Evolutionary conservation across 2,113 vertebrate genomes (phyloP).

Genomic region (Oxygymnocypris stewartii): DNA sequence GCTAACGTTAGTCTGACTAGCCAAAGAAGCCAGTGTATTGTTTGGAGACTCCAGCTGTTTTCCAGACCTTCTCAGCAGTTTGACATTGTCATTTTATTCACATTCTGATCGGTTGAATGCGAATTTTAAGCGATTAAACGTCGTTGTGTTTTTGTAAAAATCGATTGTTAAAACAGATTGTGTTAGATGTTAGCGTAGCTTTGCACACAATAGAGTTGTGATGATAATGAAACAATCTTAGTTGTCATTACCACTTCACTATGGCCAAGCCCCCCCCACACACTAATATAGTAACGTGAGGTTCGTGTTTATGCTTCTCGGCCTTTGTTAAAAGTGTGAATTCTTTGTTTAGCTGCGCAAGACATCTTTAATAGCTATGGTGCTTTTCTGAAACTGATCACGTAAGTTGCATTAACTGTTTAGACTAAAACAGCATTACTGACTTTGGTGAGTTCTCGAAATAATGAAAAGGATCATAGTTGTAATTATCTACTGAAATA

Average conservation of each 20-base stretch:
- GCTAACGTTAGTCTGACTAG: conserved; percentile 36
- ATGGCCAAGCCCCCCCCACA: not conserved
- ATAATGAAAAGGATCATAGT: not conserved
- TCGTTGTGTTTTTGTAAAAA: not conserved
- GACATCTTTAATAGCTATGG: not conserved
- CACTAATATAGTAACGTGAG: not conserved
- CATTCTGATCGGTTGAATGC: not conserved
- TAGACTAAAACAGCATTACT: not conserved
- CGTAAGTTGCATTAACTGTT: too few species aligned
- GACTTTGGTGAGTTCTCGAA: not conserved
- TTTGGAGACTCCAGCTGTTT: not conserved
- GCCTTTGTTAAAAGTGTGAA: not conserved
- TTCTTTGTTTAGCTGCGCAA: not conserved
- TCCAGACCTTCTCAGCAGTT: not conserved
- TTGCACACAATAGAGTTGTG: not conserved
- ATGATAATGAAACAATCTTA: too few species aligned
- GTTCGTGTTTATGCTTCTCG: not conserved
- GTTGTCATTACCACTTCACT: not conserved
- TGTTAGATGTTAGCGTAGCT: conserved; percentile 12
- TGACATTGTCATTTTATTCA: not conserved
- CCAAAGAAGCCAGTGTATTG: conserved; percentile 20
- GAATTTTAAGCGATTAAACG: not conserved
- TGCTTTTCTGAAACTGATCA: not conserved
- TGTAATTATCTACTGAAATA: not conserved
- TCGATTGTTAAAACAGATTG: not conserved